A percentile compares a stretch with the other conserved stretches of the same genome.
Evolutionary conservation across 1,140 invertebrate species (phyloP).

Genomic region (Brachystomella parvula): DNA sequence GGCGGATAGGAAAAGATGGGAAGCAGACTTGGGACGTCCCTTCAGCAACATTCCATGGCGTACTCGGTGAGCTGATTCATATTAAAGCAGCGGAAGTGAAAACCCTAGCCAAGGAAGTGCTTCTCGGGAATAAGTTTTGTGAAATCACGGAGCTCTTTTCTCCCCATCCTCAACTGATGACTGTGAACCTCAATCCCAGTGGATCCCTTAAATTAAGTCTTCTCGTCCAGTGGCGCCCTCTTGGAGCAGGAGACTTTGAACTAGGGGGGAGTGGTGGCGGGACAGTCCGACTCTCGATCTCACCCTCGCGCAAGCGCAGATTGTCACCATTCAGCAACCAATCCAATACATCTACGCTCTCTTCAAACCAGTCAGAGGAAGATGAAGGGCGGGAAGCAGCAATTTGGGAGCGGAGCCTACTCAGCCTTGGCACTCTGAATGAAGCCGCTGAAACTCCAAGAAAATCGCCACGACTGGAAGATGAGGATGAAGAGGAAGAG

Average conservation of each 20-base stretch:
- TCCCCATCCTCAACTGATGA: constrained; percentile 56
- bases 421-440: constrained; percentile 7
- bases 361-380: background rate
- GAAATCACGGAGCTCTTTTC: constrained; percentile 55
- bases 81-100: constrained; percentile 51
- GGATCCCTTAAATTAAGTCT: constrained; percentile 58
- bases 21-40: constrained; percentile 51
- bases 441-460: constrained; percentile 15
- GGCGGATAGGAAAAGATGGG: constrained; percentile 49
- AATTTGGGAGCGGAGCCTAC: background rate
- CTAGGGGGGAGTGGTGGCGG: constrained; percentile 8
- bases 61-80: constrained; percentile 49
- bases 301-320: constrained; percentile 5
- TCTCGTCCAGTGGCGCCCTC: constrained; percentile 50
- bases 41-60: constrained; percentile 47
- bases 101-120: constrained; percentile 40
- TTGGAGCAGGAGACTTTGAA: background rate
- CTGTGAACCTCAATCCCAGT: constrained; percentile 55
- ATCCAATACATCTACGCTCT: background rate
- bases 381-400: background rate
- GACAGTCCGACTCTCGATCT: background rate
- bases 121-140: constrained; percentile 55
- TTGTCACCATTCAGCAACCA: background rate
- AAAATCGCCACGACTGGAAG: background rate
- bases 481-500: background rate